A percentile compares a stretch with the other conserved stretches of the same genome.
Conservation (phyloP, 2,888 invertebrate genomes). For the Lepas anatifera region DNA sequence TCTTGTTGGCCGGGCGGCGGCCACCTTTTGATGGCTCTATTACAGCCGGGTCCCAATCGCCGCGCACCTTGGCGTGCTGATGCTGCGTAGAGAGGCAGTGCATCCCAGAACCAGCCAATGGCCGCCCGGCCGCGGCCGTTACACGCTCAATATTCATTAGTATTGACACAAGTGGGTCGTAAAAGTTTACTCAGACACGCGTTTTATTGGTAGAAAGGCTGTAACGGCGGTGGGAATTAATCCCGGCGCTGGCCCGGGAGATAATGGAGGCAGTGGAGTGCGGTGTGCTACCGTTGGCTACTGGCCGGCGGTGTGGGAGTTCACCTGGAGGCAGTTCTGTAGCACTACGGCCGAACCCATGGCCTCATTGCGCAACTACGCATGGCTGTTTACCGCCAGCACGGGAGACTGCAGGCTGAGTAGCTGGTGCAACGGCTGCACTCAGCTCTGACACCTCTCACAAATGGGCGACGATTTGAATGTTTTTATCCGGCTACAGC, state of each 20-base stretch:
- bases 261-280: background rate
- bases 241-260: background rate
- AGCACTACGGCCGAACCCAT: too few species aligned
- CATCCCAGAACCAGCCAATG: background rate
- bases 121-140: background rate
- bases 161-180: constrained; percentile 11
- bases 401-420: too few species aligned
- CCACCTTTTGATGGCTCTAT: background rate
- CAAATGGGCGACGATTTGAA: too few species aligned
- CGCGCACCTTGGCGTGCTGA: background rate
- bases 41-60: background rate
- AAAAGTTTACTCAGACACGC: constrained; percentile 6
- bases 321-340: too few species aligned
- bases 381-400: too few species aligned
- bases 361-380: too few species aligned
- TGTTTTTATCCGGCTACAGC: too few species aligned
- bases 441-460: too few species aligned
- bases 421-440: too few species aligned
- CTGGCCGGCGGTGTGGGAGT: too few species aligned
- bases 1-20: background rate
- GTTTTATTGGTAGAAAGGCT: constrained; percentile 7
- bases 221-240: background rate
- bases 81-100: background rate
- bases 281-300: too few species aligned
- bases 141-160: constrained; percentile 10